Conservation (phyloP, 2,888 invertebrate species). For the Cheilosia grossa region DNA sequence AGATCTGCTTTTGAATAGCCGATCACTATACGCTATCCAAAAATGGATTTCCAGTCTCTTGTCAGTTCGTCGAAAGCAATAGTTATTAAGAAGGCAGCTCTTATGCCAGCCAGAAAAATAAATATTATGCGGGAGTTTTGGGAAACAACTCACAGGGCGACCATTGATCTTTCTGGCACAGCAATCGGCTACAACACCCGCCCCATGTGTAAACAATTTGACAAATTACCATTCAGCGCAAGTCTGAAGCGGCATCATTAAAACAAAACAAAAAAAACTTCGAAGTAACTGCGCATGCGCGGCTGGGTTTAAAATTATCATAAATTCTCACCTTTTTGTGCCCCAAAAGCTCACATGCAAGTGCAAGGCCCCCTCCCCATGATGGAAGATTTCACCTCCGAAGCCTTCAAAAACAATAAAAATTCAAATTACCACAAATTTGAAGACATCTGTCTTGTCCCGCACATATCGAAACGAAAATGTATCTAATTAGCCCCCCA, state of each 20-base stretch:
- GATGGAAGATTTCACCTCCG: constrained; percentile 25
- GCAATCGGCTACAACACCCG: background rate
- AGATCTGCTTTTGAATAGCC: too few relatives aligned
- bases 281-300: constrained; percentile 25
- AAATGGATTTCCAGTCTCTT: too few relatives aligned
- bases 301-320: constrained; percentile 60
- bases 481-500: constrained; percentile 28
- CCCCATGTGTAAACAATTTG: constrained; percentile 79
- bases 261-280: constrained; percentile 30
- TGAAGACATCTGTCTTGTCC: constrained; percentile 31
- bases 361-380: constrained; percentile 8
- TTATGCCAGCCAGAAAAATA: too few relatives aligned
- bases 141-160: too few relatives aligned
- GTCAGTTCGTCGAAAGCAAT: too few relatives aligned
- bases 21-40: too few relatives aligned
- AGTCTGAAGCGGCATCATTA: constrained; percentile 66
- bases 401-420: constrained; percentile 27
- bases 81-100: too few relatives aligned
- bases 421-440: constrained; percentile 47
- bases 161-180: too few relatives aligned
- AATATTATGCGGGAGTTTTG: too few relatives aligned
- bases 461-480: background rate
- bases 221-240: constrained; percentile 79
- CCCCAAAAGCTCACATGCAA: background rate
- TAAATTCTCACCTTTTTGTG: constrained; percentile 59